Base-by-base conservation (phyloP, 2,888 invertebrate species). In the Hedya salicella region DNA sequence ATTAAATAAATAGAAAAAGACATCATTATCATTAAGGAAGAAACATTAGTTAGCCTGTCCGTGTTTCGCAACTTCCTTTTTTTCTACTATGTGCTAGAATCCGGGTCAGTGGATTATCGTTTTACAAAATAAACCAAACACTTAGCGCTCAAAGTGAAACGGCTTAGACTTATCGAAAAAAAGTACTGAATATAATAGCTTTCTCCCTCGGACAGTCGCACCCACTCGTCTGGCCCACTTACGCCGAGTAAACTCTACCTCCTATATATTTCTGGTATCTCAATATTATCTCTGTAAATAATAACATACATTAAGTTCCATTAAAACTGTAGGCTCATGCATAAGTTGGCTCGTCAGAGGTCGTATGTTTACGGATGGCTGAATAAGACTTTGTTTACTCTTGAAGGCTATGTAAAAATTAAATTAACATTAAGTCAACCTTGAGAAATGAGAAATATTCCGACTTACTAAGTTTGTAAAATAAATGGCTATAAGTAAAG, bases 231-330 rank as follows among this genome's bases (percentile, higher is more conserved):
- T 46, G 56, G 14, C 54, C 61, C 46, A 66, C 66, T 66, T 54
- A 53, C 5, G 21, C 13, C 48, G 49, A 48, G 53, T 66, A 49
- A 65, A 66, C 60, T 54, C 40, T 39, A 60, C 53, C 64, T 65
- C 52, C 52, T 42, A 21, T 53, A 14, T 52, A 21, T 53, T 63
- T 53, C 49, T 63, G 49, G 48, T 57, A 64, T 52, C 50, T 54
- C 54, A 66, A 54, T 66, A 61, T 66, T 66, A 54, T 66, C 66
- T 66, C 19, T 40, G 66, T 66, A 66, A 66, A 66, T 61, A 65
- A 66, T 66, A 66, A 61, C 54, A 61, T 42, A 50, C 64, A 57
- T 57, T 64, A 57, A 42, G 36, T 13, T 39, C 39, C 56, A 64
- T 64, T 59, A 64, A 56, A 44, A 56, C 56, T 56, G 42, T 56